These are phyloP conservation scores for Chesias legatella DNA, from an alignment of 2,888 invertebrate genomes.

Conservation along the genomic window DNA sequence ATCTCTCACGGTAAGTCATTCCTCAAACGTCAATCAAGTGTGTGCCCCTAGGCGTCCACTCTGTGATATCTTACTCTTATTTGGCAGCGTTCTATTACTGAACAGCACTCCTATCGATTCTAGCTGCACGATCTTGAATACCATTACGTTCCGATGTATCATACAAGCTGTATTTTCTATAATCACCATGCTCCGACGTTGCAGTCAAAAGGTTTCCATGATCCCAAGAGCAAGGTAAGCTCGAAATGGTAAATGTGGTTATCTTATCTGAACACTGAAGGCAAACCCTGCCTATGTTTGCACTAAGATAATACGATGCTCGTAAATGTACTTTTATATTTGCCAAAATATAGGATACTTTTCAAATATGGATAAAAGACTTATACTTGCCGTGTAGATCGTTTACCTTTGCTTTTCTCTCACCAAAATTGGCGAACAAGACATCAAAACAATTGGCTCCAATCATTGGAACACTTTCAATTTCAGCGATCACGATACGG, in stretches of 20 bases:
- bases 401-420: conserved; percentile 16
- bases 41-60: conserved; percentile 46
- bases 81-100: conserved; percentile 56
- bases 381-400: conserved; percentile 8
- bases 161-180: conserved; percentile 18
- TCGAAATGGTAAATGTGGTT: conserved; percentile 24
- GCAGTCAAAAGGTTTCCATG: conserved; percentile 21
- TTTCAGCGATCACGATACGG: conserved; percentile 39
- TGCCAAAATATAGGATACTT: conserved; percentile 35
- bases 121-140: conserved; percentile 28
- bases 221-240: conserved; percentile 22
- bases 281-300: conserved; percentile 50
- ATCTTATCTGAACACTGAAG: conserved; percentile 29
- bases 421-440: conserved; percentile 22
- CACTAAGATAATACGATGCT: conserved; percentile 37
- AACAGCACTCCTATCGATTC: conserved; percentile 30
- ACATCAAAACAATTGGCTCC: conserved; percentile 20
- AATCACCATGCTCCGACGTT: conserved; percentile 11
- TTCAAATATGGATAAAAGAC: conserved; percentile 16
- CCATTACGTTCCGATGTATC: conserved; percentile 20
- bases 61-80: conserved; percentile 59
- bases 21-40: conserved; percentile 40
- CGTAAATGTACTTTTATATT: conserved; percentile 48
- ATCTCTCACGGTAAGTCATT: conserved; percentile 57
- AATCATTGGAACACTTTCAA: conserved; percentile 35